Evolutionary conservation across 1,140 invertebrate species (phyloP).

Genomic region (Lasioglossum baleicum): DNA sequence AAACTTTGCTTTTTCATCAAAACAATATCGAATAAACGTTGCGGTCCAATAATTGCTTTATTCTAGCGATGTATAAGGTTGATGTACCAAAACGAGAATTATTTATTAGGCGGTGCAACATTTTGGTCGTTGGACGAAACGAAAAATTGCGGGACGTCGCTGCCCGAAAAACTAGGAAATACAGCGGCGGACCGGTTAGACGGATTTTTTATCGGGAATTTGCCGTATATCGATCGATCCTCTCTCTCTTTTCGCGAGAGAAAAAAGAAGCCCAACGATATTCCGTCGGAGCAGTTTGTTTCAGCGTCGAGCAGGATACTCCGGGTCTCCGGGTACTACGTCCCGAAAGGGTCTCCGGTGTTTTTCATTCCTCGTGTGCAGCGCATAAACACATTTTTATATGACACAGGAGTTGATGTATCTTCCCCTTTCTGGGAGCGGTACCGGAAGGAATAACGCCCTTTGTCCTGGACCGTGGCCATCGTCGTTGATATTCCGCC

Average conservation of each 20-base stretch:
- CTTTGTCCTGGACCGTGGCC: conserved; percentile 65
- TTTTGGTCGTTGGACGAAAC: no score
- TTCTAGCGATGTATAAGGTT: no score
- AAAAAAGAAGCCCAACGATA: not conserved
- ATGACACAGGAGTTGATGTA: conserved; percentile 75
- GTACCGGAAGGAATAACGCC: conserved; percentile 65
- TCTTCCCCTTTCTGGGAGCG: conserved; percentile 60
- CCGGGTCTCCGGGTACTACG: not conserved
- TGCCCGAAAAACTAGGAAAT: no score
- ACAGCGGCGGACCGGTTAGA: no score
- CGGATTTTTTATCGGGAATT: not conserved
- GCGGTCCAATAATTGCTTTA: no score
- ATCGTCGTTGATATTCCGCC: conserved; percentile 75
- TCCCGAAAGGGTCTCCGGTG: conserved; percentile 41
- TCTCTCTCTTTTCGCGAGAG: not conserved
- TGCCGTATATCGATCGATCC: not conserved
- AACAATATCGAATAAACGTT: no score
- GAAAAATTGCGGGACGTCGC: no score
- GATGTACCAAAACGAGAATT: no score
- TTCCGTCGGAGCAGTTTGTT: not conserved
- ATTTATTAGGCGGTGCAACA: no score
- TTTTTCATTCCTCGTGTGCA: conserved; percentile 65
- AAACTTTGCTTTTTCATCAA: no score
- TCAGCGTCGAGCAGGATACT: not conserved
- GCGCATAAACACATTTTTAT: conserved; percentile 77